Evolutionary conservation across 2,888 invertebrate species (phyloP), one percentile per base, ranked within the genome.

Genomic region (Exocentrus adspersus): DNA sequence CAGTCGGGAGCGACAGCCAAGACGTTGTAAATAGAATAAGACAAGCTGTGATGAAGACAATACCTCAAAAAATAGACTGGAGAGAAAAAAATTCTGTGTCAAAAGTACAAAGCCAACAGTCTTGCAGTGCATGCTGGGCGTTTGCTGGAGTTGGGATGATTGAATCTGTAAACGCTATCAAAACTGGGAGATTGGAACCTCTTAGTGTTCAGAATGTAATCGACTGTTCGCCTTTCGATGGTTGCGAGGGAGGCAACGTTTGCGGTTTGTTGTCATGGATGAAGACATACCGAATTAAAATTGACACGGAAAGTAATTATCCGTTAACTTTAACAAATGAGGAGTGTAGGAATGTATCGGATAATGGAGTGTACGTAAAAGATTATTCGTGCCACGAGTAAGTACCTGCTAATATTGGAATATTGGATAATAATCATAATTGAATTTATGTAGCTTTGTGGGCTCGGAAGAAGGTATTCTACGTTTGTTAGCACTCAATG

Each of bases 61-160:
- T 81, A 20, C 80, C 81, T 2, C 28, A 61, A 57, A 79, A 77
- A 72, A 63, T 82, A n/a, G 82, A 82, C 68, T 82, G 81, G 81
- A 73, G 81, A 52, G 90, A 70, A 80, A 87, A 88, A 75, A 88
- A 88, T 20, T 87, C 89, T 7, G 83, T 94, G 1, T 87, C 90
- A 1, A 82, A 87, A 0, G 86, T 94, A 0, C 86, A 87, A 56
- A 88, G 90, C 80, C 94, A 94, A 81, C 88, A 88, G 9, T 75
- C 85, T 7, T 94, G 94, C 81, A 94, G 94, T 1, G 94, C 93
- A 0, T 94, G 94, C 79, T 94, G 94, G 93, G 94, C 94, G 0
- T 93, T 93, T 81, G 92, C 92, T 77, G 88, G 90, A 0, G 85
- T 93, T 1, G 91, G 89, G 72, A 88, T 88, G 24, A 86, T 90